Conservation (phyloP, 2,113 vertebrate species). For the Mus pahari region DNA sequence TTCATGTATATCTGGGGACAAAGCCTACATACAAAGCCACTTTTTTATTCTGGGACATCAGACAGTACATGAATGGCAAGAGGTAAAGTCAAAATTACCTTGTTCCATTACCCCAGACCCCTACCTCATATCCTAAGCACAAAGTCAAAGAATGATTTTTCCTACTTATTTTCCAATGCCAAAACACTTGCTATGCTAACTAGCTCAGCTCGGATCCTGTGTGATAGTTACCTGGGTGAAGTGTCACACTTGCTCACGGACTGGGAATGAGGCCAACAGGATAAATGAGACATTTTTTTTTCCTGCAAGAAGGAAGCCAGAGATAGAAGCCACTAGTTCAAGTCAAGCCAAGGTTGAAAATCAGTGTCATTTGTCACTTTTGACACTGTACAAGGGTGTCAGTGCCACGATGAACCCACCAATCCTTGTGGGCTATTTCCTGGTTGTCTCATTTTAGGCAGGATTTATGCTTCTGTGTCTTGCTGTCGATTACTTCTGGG, state of each 20-base stretch:
- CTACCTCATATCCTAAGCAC: not conserved
- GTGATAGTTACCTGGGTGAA: conserved; percentile 49
- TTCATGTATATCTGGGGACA: not conserved
- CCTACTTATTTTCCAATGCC: not conserved
- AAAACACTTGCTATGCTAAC: not conserved
- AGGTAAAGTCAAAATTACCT: not conserved
- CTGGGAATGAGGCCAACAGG: conserved; percentile 40
- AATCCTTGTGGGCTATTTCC: conserved; percentile 31
- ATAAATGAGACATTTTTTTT: conserved; percentile 45
- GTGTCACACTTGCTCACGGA: not conserved
- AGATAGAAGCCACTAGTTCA: conserved; percentile 61
- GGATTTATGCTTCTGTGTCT: conserved; percentile 65
- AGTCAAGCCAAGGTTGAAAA: conserved; percentile 56
- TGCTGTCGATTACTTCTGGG: conserved; percentile 46
- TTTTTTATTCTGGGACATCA: not conserved
- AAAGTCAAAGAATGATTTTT: not conserved
- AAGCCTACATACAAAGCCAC: not conserved
- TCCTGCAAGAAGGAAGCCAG: conserved; percentile 40
- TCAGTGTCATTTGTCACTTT: conserved; percentile 54
- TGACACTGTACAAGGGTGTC: not conserved
- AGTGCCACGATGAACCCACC: not conserved
- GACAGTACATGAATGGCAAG: not conserved
- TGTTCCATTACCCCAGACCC: not conserved
- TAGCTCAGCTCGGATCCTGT: not conserved
- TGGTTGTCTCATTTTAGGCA: conserved; percentile 40